phyloP scores from a whole-genome alignment of 1,140 invertebrate genomes.

The Drosophila pallidifrons region DNA sequence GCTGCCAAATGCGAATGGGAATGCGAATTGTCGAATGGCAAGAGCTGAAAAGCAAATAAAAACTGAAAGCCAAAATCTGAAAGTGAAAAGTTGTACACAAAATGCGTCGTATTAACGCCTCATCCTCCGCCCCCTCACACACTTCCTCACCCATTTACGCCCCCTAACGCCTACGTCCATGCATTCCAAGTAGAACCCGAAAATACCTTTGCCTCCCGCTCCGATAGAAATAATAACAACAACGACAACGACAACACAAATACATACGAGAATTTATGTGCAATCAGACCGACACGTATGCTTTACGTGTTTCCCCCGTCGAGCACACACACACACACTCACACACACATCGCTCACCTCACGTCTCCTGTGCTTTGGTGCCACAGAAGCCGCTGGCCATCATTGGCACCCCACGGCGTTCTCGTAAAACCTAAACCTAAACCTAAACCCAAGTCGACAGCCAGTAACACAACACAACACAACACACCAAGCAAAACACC shows the following conservation, averaged over 20 bases:
- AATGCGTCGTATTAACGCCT: constrained; percentile 77
- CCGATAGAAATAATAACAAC: background rate
- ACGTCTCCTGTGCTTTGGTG: background rate
- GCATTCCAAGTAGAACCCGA: constrained; percentile 44
- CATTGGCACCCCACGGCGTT: constrained; percentile 61
- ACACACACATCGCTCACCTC: background rate
- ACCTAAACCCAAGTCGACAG: constrained; percentile 50
- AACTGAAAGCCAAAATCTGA: constrained; percentile 77
- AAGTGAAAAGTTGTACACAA: constrained; percentile 82
- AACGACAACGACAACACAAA: constrained; percentile 19
- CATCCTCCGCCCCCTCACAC: background rate
- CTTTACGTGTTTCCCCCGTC: constrained; percentile 56
- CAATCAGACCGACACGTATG: constrained; percentile 80
- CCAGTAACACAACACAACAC: constrained; percentile 39
- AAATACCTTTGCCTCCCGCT: constrained; percentile 24
- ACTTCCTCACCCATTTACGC: too few relatives aligned
- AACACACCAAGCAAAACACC: constrained; percentile 41
- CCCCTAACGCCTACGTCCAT: background rate
- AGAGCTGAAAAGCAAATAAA: constrained; percentile 22
- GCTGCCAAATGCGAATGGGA: constrained; percentile 8
- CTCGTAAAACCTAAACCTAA: constrained; percentile 57
- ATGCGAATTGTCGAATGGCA: constrained; percentile 4
- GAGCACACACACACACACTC: constrained; percentile 7
- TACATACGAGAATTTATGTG: constrained; percentile 69
- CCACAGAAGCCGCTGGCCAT: constrained; percentile 40